Base-by-base conservation (phyloP, 2,797 vertebrate species). In the Dryobates pubescens region DNA sequence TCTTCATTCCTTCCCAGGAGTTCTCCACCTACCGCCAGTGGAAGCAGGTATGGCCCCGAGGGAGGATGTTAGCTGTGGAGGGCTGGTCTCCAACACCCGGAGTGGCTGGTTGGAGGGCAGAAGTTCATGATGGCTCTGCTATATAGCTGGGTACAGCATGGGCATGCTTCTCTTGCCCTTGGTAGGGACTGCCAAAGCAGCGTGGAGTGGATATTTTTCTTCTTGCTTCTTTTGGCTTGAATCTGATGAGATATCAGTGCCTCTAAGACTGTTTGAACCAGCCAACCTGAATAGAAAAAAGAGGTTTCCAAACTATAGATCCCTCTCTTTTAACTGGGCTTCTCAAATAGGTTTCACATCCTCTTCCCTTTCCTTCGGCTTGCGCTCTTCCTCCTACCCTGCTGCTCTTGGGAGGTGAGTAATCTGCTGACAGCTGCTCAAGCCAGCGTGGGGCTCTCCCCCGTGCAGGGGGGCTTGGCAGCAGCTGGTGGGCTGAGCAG, bases 1-100 rank as follows among this genome's bases (percentile, higher is more conserved):
- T 99, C 61, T 97, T 99, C 49, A 98, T 99, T 58, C 98, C 99
- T 9, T 99, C 99, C 1, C 98, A 98, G 94, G 99, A 99, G 81
- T 98, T 99, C 69, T 98, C 98, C 12, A 98, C 98, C 32, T 99
- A 99, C 94, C 98, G 98, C 38, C 98, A 97, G 67, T 99, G 99
- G 99, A 98, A 99, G 83, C 98, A 98, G 98, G 98, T 98, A 94
- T 63, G 96, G 59, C 57, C 23, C 20, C 1, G 22, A 61, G 26
- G 53, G 69, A 70, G 69, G 27, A 72, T 34, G 19, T 0, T 12
- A 70, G 38, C 0, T 5, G 3, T 4, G 11, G 0, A 61, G 17
- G 56, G 38, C 10, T 67, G 29, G 2, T 78, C 32, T 73, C 19
- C 9, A 4, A 3, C 9, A 14, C 22, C 10, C 54, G 0, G 4